Base-by-base conservation (phyloP, 2,797 vertebrate genomes). In the Fundulus diaphanus region DNA sequence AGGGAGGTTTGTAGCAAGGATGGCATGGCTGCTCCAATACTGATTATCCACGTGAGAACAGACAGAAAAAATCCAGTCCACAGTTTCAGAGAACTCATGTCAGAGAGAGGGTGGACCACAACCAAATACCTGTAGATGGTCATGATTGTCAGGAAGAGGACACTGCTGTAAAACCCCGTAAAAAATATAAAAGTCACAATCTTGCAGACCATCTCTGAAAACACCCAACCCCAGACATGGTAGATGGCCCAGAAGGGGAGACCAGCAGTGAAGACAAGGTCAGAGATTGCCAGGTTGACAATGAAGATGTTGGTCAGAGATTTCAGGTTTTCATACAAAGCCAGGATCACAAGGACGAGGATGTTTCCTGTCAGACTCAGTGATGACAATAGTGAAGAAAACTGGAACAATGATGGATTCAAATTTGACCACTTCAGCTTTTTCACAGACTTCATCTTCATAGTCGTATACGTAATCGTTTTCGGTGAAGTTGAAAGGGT, bases 271-370 rank as follows among this genome's bases (percentile, higher is more conserved):
- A 99, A 98, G 31, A 96, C 29, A 54, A 98, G 90, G 83, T 98
- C 97, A 0, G 97, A 97, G 70, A 97, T 22, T 56, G 96, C 97
- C 84, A 99, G 92, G 79, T 99, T 98, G 68, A 98, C 90, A 83
- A 99, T 96, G 88, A 97, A 97, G 83, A 96, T 65, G 31, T 98
- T 98, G 46, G 96, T 98, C 80, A 97, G 86, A 44, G 95, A 96
- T 77, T 90, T 95, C 13, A 97, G 88, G 42, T 91, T 96, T 92
- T 98, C 96, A 0, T 96, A 97, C 65, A 94, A 94, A n/a, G 90
- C 83, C 59, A 99, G 85, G 70, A 98, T 95, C 56, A 96, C 94
- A 27, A 99, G 81, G 54, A 98, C 97, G 0, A 98, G 93, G 61
- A 91, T 85, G 83, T 99, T 99, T 68, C 97, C 97, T 0, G 90